Evolutionary conservation across 2,113 vertebrate genomes (phyloP).

Genomic region (Antigone vipio): DNA sequence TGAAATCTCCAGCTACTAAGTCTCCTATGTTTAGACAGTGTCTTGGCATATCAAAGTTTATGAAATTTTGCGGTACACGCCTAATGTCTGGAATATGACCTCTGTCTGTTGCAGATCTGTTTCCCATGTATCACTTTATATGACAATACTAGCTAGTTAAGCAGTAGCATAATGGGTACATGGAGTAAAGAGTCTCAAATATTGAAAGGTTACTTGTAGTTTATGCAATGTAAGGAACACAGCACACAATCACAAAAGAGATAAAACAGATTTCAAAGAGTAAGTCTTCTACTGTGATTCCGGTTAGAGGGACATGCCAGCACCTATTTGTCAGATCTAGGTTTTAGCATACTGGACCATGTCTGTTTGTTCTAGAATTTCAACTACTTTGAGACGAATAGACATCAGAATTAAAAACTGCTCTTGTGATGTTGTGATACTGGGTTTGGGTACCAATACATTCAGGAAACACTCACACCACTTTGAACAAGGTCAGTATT

Average conservation of each 20-base stretch:
- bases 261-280: background rate
- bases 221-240: background rate
- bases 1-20: background rate
- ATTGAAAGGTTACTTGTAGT: background rate
- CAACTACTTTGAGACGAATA: background rate
- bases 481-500: background rate
- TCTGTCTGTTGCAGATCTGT: background rate
- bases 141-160: background rate
- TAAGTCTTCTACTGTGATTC: background rate
- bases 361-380: background rate
- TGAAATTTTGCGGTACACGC: background rate
- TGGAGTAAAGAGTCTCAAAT: background rate
- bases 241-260: background rate
- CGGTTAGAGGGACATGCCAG: background rate
- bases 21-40: background rate
- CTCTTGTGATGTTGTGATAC: rapidly evolving
- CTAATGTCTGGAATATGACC: background rate
- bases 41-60: background rate
- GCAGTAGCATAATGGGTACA: background rate
- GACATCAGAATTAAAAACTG: background rate
- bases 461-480: background rate
- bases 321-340: background rate
- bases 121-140: background rate
- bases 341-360: background rate
- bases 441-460: background rate